A percentile compares a stretch with the other conserved stretches of the same genome.
These are phyloP conservation scores for Enteromius mattozi DNA, from an alignment of 2,797 vertebrate genomes.

Conservation along the genomic window DNA sequence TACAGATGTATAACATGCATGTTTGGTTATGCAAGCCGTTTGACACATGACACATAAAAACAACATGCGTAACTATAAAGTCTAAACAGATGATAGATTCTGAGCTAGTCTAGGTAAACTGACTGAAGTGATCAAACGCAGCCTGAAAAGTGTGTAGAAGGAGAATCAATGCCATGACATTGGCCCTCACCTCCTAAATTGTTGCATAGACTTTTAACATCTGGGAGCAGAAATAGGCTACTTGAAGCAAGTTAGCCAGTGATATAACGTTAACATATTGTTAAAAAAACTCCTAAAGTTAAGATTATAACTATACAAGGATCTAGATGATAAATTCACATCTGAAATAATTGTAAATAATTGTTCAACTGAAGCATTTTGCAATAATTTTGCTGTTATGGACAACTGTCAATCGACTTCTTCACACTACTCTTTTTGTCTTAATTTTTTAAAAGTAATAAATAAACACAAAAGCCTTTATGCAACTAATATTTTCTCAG, in stretches of 20 bases:
- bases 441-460: neutral
- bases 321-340: neutral
- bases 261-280: neutral
- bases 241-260: too few relatives aligned
- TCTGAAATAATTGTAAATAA: neutral
- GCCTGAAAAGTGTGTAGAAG: neutral
- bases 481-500: neutral
- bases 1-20: conserved; percentile 39
- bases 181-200: neutral
- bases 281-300: neutral
- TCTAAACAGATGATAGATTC: neutral
- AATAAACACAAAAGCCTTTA: neutral
- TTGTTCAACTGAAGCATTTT: neutral
- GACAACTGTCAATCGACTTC: neutral
- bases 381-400: neutral
- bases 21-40: neutral
- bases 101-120: neutral
- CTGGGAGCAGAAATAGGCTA: neutral
- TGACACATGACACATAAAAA: neutral
- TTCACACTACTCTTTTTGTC: neutral
- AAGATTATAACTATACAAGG: neutral
- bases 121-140: neutral
- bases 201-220: neutral
- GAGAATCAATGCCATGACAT: neutral
- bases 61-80: neutral